Evolutionary conservation across 2,113 vertebrate genomes (phyloP), one percentile per base, ranked within the genome.

Genomic region (Passer montanus): DNA sequence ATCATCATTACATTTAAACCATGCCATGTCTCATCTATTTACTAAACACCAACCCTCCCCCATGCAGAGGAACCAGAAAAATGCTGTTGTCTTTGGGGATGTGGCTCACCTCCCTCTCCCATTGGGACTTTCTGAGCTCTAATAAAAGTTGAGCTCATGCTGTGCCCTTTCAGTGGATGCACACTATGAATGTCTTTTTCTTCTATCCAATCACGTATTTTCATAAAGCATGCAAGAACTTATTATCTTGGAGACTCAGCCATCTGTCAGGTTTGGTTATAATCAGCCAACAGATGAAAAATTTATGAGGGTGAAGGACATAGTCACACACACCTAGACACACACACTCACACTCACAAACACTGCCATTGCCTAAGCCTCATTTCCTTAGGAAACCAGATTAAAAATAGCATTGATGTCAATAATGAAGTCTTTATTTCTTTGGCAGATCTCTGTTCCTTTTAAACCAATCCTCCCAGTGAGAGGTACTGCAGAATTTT

Each of bases 341-440:
- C 78, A 79, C 75, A 62, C 78, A 44, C 0, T 0, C 78, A 79
- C 7, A 58, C 79, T 92, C 76, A 94, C 93, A 95, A 92, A 93
- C 60, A 93, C 89, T 3, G 6, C 35, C 83, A 84, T 78, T 81
- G 83, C 94, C 76, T 78, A 95, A 96, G 83, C 80, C 89, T 75
- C 95, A 96, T 97, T 97, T 97, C 95, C 95, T 95, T 95, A 78
- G 94, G 93, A 97, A 97, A 94, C 93, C 89, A 94, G 96, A 96
- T 95, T 95, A 97, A 97, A 96, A 97, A 97, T 89, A 95, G 91
- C 91, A 91, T 68, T 96, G 86, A 91, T 96, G 91, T 91, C 93
- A 95, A 97, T 95, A 97, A 95, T 83, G 78, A 96, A 96, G 87
- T 59, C 94, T 95, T 96, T 96, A 95, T 97, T 95, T 94, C 95